Percentiles rank a stretch among this genome's conserved stretches.
Evolutionary conservation across 2,797 vertebrate species (phyloP).

Genomic region (Ctenopoma multispine): DNA sequence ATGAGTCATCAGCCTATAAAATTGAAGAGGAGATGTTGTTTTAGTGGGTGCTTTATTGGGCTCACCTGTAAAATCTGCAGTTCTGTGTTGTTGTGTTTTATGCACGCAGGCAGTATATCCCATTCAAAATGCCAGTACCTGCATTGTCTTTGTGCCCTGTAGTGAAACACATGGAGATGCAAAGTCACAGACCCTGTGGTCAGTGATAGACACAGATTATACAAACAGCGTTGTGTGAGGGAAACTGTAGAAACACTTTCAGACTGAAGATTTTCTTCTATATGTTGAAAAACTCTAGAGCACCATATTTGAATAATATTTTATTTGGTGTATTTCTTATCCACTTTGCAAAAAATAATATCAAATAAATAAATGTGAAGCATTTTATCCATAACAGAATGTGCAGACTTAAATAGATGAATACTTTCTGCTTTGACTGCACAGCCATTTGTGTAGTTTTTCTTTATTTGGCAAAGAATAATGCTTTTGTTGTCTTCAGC

Average conservation of each 20-base stretch:
- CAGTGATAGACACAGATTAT: constrained; percentile 10
- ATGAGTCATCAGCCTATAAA: constrained; percentile 46
- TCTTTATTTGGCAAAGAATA: constrained; percentile 77
- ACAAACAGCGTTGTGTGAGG: neutral
- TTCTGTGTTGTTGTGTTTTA: constrained; percentile 44
- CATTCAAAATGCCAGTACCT: constrained; percentile 40
- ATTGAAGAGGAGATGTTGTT: constrained; percentile 47
- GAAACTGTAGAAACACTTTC: constrained; percentile 19
- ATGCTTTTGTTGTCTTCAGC: constrained; percentile 69
- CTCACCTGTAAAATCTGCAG: constrained; percentile 45
- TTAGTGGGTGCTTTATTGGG: constrained; percentile 47
- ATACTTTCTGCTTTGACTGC: constrained; percentile 66
- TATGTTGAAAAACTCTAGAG: constrained; percentile 26
- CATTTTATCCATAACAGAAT: constrained; percentile 63
- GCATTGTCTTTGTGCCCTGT: constrained; percentile 26
- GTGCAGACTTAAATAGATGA: constrained; percentile 71
- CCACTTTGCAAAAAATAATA: constrained; percentile 61
- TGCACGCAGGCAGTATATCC: constrained; percentile 31
- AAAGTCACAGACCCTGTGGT: constrained; percentile 25
- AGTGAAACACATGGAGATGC: constrained; percentile 30
- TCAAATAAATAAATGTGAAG: constrained; percentile 62
- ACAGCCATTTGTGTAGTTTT: constrained; percentile 72
- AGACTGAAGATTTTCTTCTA: constrained; percentile 22
- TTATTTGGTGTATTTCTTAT: constrained; percentile 49
- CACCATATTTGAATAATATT: constrained; percentile 53